Percentiles rank a stretch among this genome's conserved stretches.
These are phyloP conservation scores for Villa cingulata DNA, from an alignment of 2,888 invertebrate genomes.

Conservation along the genomic window DNA sequence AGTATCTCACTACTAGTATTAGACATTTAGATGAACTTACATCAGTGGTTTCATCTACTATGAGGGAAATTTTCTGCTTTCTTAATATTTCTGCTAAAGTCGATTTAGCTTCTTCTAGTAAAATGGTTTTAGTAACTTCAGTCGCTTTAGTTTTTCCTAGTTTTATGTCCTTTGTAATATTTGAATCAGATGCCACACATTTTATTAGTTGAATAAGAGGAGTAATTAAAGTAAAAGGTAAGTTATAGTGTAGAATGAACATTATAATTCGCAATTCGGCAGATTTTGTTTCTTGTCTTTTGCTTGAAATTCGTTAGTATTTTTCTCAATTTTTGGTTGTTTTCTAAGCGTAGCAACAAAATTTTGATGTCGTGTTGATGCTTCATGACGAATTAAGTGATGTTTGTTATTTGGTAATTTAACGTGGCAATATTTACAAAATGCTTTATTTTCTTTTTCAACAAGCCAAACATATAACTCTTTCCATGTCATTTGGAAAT, in stretches of 20 bases:
- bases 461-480: too few relatives aligned
- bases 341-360: too few relatives aligned
- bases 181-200: not conserved
- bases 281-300: not conserved
- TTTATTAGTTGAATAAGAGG: not conserved
- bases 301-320: too few relatives aligned
- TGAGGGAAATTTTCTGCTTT: not conserved
- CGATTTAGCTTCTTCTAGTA: not conserved
- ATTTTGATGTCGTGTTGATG: too few relatives aligned
- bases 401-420: too few relatives aligned
- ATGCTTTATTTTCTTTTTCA: too few relatives aligned
- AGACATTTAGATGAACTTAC: not conserved
- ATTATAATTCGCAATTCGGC: conserved; percentile 3
- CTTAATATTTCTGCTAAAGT: not conserved
- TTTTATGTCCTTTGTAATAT: not conserved
- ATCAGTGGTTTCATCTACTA: not conserved
- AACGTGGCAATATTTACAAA: too few relatives aligned
- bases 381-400: too few relatives aligned
- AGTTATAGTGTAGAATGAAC: not conserved
- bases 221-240: conserved; percentile 1
- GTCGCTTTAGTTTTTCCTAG: conserved; percentile 2
- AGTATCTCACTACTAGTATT: not conserved
- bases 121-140: not conserved
- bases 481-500: too few relatives aligned
- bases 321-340: too few relatives aligned